A percentile compares a stretch with the other conserved stretches of the same genome.
phyloP scores from a whole-genome alignment of 2,797 vertebrate genomes.

The Mareca strepera region DNA sequence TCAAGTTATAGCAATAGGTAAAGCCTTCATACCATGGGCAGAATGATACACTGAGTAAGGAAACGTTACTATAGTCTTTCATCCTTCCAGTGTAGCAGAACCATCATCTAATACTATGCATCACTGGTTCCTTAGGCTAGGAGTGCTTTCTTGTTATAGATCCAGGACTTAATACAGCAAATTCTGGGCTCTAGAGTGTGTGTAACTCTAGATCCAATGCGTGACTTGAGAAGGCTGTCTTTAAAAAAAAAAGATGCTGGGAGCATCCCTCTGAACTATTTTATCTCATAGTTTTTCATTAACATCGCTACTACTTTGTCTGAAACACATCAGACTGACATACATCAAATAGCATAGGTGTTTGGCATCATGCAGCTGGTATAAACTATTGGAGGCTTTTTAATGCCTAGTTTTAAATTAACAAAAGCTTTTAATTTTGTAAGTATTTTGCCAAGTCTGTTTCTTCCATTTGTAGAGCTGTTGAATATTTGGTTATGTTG shows the following conservation, averaged over 20 bases:
- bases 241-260: background rate
- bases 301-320: background rate
- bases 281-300: background rate
- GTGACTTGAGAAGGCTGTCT: background rate
- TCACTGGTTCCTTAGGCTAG: background rate
- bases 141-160: background rate
- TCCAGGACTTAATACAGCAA: background rate
- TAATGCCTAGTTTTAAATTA: background rate
- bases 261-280: background rate
- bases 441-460: background rate
- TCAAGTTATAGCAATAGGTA: too few relatives aligned
- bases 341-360: background rate
- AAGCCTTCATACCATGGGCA: background rate
- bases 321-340: background rate
- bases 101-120: background rate
- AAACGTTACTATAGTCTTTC: background rate
- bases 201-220: background rate
- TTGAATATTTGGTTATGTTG: background rate
- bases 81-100: background rate
- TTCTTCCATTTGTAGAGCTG: background rate
- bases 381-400: background rate
- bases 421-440: background rate
- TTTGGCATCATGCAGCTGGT: background rate
- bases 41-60: background rate
- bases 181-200: background rate